Evolutionary conservation across 2,113 vertebrate species (phyloP).

Genomic region (Jacana jacana): DNA sequence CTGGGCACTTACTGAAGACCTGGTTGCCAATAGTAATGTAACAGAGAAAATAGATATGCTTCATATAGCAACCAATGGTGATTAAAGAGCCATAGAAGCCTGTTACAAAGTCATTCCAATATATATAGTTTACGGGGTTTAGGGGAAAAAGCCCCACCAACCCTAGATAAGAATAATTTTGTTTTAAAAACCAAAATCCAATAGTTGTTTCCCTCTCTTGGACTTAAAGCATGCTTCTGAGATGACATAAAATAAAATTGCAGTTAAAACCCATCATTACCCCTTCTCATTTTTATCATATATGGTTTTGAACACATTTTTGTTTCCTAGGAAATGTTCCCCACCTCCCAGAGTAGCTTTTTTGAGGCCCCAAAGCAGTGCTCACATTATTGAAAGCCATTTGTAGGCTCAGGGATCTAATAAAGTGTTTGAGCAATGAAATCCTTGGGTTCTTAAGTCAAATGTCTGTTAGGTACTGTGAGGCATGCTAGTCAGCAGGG

Average conservation of each 20-base stretch:
- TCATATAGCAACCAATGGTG: constrained; percentile 76
- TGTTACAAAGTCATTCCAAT: constrained; percentile 62
- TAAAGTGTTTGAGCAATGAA: background rate
- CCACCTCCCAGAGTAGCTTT: constrained; percentile 53
- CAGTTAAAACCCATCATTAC: constrained; percentile 55
- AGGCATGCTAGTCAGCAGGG: background rate
- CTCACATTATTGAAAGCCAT: constrained; percentile 20
- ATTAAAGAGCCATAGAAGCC: constrained; percentile 72
- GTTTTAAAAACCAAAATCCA: background rate
- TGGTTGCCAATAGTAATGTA: constrained; percentile 82
- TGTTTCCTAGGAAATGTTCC: constrained; percentile 67
- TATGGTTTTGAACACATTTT: constrained; percentile 47
- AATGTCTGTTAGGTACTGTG: background rate
- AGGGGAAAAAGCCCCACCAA: background rate
- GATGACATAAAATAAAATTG: constrained; percentile 12
- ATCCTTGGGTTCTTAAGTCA: background rate
- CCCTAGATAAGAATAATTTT: background rate
- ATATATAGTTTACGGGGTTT: constrained; percentile 58
- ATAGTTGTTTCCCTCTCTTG: background rate
- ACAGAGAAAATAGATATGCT: constrained; percentile 80
- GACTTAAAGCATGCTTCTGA: background rate
- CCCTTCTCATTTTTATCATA: constrained; percentile 45
- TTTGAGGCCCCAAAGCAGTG: constrained; percentile 44
- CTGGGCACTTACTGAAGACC: constrained; percentile 77
- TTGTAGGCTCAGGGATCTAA: constrained; percentile 39